These are phyloP conservation scores for Psilopsiagon aymara DNA, from an alignment of 2,113 vertebrate genomes.

Conservation along the genomic window DNA sequence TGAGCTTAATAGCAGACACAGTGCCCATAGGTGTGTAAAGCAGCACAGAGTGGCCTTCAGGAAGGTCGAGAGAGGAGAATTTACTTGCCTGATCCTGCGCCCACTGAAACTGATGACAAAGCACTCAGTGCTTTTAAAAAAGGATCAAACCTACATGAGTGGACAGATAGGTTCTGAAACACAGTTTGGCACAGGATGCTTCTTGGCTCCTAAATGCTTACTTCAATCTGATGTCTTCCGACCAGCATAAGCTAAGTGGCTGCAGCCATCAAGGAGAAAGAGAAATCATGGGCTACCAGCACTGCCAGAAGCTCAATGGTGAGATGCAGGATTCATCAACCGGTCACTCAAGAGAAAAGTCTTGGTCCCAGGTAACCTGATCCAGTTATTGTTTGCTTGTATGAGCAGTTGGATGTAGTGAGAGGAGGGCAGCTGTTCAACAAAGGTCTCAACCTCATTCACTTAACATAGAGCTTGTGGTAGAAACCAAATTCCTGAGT, in stretches of 20 bases:
- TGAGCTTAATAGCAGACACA: not conserved
- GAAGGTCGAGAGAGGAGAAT: not conserved
- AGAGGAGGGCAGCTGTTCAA: not conserved
- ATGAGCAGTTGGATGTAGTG: not conserved
- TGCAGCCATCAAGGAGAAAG: not conserved
- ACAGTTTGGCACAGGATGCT: not conserved
- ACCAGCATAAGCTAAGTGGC: not conserved
- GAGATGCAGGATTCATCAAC: not conserved
- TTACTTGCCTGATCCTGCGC: not conserved
- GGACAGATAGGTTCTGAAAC: conserved; percentile 11
- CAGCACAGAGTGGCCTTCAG: conserved; percentile 10
- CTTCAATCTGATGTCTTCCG: not conserved
- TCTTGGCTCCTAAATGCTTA: not conserved
- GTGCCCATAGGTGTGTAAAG: not conserved
- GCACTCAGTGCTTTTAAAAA: conserved; percentile 48
- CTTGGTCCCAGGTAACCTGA: not conserved
- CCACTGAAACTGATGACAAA: conserved; percentile 39
- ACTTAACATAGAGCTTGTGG: not conserved
- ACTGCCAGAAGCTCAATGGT: not conserved
- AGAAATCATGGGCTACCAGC: not conserved
- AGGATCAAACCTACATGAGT: conserved; percentile 4
- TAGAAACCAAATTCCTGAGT: not conserved
- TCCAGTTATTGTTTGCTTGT: not conserved
- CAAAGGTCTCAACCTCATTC: not conserved
- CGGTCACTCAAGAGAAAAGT: not conserved